Base-by-base conservation (phyloP, 2,888 invertebrate species). In the Temnothorax unifasciatus region DNA sequence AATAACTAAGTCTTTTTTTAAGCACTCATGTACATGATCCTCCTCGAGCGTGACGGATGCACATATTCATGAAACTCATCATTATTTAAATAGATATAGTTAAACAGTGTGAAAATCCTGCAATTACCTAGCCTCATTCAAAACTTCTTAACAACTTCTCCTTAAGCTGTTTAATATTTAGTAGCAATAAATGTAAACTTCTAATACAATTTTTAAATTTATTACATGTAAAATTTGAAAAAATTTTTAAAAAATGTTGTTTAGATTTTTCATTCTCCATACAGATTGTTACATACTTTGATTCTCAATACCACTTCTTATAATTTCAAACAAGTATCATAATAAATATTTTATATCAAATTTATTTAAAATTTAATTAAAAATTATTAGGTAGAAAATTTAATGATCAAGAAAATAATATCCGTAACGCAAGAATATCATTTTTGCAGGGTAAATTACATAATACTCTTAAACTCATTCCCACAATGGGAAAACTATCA, bases 31-130 rank as follows among this genome's bases (percentile, higher is more conserved):
- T 29, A 44, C 44, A 5, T 59, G 18, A 77, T 34, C 25, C 21
- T 71, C 13, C 34, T 79, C 71, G 18, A 79, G 47, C 59, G 59
- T 79, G 38, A 71, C 69, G 47, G 5, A 71, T 59, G 38, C 38
- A 61, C 59, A 71, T 59, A 69, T 69, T 79, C 47, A 79, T 44
- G 18, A 41, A 66, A 25, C 47, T 71, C 25, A 18, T 69, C 25
- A 38, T 69, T 79, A 59, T 71, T 69, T 69, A 47, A 59, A 71
- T 69, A 69, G 29, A 8, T 61, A 47, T 38, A 21, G 38, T 64
- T 52, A 21, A 34, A 52, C 34, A 47, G 21, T 57, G 47, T 79
- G 34, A 68, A 79, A 69, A 47, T 1, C 66, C 1, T 18, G 47
- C 44, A 13, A 41, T 57, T 41, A 73, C 1, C 21, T 4, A 50